Base-by-base conservation (phyloP, 2,888 invertebrate genomes). In the Eutolmus rufibarbis region DNA sequence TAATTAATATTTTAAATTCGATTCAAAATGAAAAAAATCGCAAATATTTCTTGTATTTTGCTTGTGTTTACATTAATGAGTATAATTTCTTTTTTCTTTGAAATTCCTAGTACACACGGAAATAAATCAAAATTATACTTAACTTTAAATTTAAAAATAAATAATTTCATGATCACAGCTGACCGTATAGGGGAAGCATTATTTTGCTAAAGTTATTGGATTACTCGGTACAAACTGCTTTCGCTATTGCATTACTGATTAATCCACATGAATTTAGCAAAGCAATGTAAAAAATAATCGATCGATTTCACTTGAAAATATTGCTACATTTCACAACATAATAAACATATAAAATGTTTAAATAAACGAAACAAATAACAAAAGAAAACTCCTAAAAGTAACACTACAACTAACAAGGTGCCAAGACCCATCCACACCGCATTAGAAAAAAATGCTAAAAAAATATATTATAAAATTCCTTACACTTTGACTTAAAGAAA, bases 391-490 rank as follows among this genome's bases (percentile, higher is more conserved):
- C n/a, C 40, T 74, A 85, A 85, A 85, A 46, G 43, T 57, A 82
- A 57, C 19, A 57, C 82, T 82, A 82, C 34, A 46, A 43, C 74
- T 85, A 74, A 74, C 34, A 74, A 43, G 85, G 74, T 85, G 85
- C 23, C 74, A 66, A 66, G 66, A 84, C 74, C 74, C 46, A 85
- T 46, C 85, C 74, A 85, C 85, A 74, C 85, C 43, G 43, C 46
- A 74, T 85, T 85, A 74, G 85, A 85, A 85, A 85, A 84, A 85
- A 74, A 85, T 85, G 74, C 85, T 85, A 74, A 85, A 85, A 85
- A 85, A 74, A 85, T 85, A 85, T 85, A 85, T 85, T 85, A 85
- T 85, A 74, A 85, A 85, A 74, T 85, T 85, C 85, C 74, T 85
- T 74, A 46, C 57, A 85, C 74, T 85, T 85, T 74, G 43, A 74